These are phyloP conservation scores for Philopedon plagiatum DNA, from an alignment of 2,888 invertebrate genomes.

Conservation along the genomic window DNA sequence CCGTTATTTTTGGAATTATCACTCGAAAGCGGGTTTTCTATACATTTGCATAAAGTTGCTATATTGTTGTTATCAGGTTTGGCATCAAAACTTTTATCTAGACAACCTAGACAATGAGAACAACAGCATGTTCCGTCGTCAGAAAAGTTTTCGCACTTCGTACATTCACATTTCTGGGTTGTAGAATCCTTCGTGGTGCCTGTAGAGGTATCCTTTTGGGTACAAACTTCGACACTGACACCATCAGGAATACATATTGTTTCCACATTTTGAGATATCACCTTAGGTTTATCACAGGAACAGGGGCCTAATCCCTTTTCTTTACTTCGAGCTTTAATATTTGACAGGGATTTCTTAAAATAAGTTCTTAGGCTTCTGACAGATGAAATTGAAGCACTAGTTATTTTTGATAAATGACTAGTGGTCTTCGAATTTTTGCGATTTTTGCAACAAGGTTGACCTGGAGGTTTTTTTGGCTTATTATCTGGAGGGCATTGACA, in stretches of 20 bases:
- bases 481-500: constrained; percentile 21
- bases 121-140: constrained; percentile 47
- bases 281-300: not conserved
- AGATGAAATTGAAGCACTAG: constrained; percentile 7
- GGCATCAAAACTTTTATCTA: constrained; percentile 43
- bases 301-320: not conserved
- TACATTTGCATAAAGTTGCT: constrained; percentile 14
- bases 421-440: not conserved
- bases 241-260: constrained; percentile 18
- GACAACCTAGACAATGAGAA: constrained; percentile 42
- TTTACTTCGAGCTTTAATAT: not conserved
- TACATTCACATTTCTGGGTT: constrained; percentile 41
- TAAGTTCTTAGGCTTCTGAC: not conserved
- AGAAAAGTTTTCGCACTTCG: constrained; percentile 33
- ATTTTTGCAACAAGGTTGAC: not conserved
- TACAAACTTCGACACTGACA: constrained; percentile 11
- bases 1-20: not conserved
- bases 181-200: constrained; percentile 18
- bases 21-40: not conserved
- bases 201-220: constrained; percentile 16
- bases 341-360: constrained; percentile 2
- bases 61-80: constrained; percentile 29
- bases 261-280: not conserved
- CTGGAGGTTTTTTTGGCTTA: not conserved
- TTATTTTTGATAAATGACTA: not conserved